Base-by-base conservation (phyloP, 2,888 invertebrate genomes). In the Drosophila pegasa region DNA sequence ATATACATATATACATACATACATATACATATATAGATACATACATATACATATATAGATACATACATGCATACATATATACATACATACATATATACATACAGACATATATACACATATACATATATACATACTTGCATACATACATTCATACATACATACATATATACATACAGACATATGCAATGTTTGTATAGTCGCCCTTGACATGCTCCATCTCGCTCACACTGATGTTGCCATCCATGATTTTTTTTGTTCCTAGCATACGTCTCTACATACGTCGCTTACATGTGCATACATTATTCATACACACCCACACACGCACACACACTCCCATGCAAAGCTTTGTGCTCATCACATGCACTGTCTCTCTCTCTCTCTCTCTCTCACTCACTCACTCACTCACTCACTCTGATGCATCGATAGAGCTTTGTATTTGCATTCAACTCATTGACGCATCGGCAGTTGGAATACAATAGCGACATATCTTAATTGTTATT, bases 161-260 rank as follows among this genome's bases (percentile, higher is more conserved):
- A n/a, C n/a, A n/a, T n/a, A n/a, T n/a, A n/a, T n/a, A n/a, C n/a
- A 20, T 6, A 3, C 38, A 40, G 18, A 2, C 12, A 12, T 40
- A 18, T 12, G 6, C n/a, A n/a, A n/a, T n/a, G n/a, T n/a, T n/a
- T n/a, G n/a, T n/a, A n/a, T n/a, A n/a, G n/a, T n/a, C n/a, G n/a
- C n/a, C n/a, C n/a, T n/a, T n/a, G n/a, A 40, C 62, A 27, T 63
- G 48, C 48, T 27, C 40, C n/a, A 2, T 45, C 45, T 45, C 45
- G 45, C 27, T 45, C 45, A 16, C 27, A 27, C 18, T 8, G 31
- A 16, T 35, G n/a, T 43, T 10, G 16, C 22, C 40, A 40, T 20
- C 12, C 40, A 14, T 31, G 22, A 5, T 41, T 9, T 50, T 41
- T n/a, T 8, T n/a, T 40, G 20, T 45, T 27, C 12, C 3, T 16